A percentile compares a stretch with the other conserved stretches of the same genome.
Evolutionary conservation across 2,888 invertebrate genomes (phyloP).

Genomic region (Deilephila elpenor): DNA sequence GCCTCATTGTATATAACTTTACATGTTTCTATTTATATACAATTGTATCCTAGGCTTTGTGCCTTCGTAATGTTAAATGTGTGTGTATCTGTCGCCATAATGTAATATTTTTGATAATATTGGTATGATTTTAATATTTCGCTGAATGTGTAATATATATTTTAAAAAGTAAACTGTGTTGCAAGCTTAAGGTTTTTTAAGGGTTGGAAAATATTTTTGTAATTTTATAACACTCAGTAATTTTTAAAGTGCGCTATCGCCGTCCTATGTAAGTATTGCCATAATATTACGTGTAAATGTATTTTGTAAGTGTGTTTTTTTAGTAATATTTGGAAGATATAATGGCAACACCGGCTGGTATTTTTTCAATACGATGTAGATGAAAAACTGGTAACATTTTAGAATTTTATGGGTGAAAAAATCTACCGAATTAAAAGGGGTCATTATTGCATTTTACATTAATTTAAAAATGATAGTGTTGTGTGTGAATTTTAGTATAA

Average conservation of each 20-base stretch:
- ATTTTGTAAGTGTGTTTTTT: constrained; percentile 3
- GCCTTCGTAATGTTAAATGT: background rate
- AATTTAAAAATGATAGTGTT: background rate
- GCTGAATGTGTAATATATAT: constrained; percentile 1
- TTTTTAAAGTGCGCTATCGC: constrained; percentile 22
- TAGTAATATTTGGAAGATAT: background rate
- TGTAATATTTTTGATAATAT: constrained; percentile 4
- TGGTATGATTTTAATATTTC: background rate
- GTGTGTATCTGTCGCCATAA: background rate
- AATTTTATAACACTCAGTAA: constrained; percentile 14
- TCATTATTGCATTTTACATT: background rate
- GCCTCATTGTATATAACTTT: constrained; percentile 1
- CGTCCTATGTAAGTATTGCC: constrained; percentile 34
- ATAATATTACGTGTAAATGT: constrained; percentile 22
- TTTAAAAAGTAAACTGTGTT: constrained; percentile 9
- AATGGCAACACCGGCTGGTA: background rate
- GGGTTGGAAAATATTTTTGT: constrained; percentile 8
- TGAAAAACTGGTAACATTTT: too few relatives aligned
- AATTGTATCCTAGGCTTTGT: constrained; percentile 5
- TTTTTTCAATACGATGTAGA: background rate
- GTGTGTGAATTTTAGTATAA: background rate
- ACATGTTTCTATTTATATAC: background rate
- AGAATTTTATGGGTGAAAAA: too few relatives aligned
- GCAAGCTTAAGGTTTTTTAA: constrained; percentile 10
- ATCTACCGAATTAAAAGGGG: background rate